A percentile compares a stretch with the other conserved stretches of the same genome.
phyloP scores from a whole-genome alignment of 1,140 invertebrate genomes.

The Drosophila melanogaster region DNA sequence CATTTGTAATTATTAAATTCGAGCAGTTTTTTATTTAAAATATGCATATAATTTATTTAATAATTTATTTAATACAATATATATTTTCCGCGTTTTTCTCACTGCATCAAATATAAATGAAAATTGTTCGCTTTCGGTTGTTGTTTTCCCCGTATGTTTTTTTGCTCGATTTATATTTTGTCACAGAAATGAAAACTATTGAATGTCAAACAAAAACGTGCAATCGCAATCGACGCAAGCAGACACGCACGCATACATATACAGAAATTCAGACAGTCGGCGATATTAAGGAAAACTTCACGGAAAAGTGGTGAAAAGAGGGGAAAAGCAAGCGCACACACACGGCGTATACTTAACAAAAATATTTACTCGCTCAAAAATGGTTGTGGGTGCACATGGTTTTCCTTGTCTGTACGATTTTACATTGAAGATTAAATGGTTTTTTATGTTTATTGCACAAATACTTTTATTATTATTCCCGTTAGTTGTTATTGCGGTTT shows the following conservation, averaged over 20 bases:
- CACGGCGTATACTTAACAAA: slow-evolving; percentile 77
- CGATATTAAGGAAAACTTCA: slow-evolving; percentile 38
- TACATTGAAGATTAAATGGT: slow-evolving; percentile 72
- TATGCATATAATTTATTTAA: too few species aligned
- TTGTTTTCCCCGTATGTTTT: slow-evolving; percentile 25
- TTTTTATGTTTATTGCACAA: slow-evolving; percentile 76
- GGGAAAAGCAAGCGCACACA: slow-evolving; percentile 4
- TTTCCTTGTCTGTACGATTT: slow-evolving; percentile 14
- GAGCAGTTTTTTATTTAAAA: too few species aligned
- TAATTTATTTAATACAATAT: not conserved
- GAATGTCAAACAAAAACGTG: slow-evolving; percentile 80
- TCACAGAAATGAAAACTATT: slow-evolving; percentile 76
- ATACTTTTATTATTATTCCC: slow-evolving; percentile 51
- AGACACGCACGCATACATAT: slow-evolving; percentile 13
- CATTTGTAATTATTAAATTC: too few species aligned
- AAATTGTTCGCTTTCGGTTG: slow-evolving; percentile 37
- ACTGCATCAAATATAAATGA: slow-evolving; percentile 52
- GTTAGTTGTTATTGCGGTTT: slow-evolving; percentile 40
- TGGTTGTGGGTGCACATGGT: slow-evolving; percentile 28
- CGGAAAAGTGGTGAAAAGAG: not conserved
- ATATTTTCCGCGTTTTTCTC: not conserved
- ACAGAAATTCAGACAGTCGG: slow-evolving; percentile 20
- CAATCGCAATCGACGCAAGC: slow-evolving; percentile 56
- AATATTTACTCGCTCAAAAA: slow-evolving; percentile 67
- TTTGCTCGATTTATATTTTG: slow-evolving; percentile 52